Base-by-base conservation (phyloP, 2,113 vertebrate species). In the Ailuropoda melanoleuca region DNA sequence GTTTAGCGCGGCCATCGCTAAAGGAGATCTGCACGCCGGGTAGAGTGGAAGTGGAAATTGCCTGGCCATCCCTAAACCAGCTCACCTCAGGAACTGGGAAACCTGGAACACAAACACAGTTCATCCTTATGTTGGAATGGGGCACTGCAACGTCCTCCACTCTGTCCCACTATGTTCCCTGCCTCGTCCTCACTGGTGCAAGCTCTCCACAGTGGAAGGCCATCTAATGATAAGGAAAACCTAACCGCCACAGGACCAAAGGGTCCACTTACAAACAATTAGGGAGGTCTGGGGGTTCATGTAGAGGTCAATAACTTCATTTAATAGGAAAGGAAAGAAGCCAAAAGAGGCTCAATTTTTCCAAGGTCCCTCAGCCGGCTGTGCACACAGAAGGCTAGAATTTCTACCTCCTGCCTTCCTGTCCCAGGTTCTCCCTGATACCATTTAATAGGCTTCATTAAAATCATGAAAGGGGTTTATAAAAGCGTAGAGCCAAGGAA, bases 61-160 rank as follows among this genome's bases (percentile, higher is more conserved):
- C 99, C 99, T 99, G 99, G 99, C 99, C 99, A 99, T 99, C 99
- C 99, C 99, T 99, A 98, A 99, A 99, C 99, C 99, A 99, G 99
- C 99, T 99, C 99, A 99, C 99, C 99, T 99, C 99, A 98, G 99
- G 99, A 99, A 99, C 99, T 99, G 99, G 99, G 98, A 99, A 99
- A 99, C 99, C 99, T 99, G 88, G 9, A 92, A 87, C 2, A 39
- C 88, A 96, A 94, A 62, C n/a, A 84, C 34, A 95, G 17, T 12
- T 26, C 19, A 26, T 37, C 11, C 23, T 84, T 55, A 77, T 2
- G 37, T 88, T 43, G 6, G 50, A 17, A 1, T 7, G n/a, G 50
- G 17, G 58, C 9, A 17, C 11, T 0, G 10, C 82, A 39, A 75
- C 43, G 56, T 50, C 53, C 17, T 80, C 14, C 21, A 14, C 58